Conservation (phyloP, 30 jellyfish, hydroid and myxozoan genomes). For the Rhopilema esculentum region DNA sequence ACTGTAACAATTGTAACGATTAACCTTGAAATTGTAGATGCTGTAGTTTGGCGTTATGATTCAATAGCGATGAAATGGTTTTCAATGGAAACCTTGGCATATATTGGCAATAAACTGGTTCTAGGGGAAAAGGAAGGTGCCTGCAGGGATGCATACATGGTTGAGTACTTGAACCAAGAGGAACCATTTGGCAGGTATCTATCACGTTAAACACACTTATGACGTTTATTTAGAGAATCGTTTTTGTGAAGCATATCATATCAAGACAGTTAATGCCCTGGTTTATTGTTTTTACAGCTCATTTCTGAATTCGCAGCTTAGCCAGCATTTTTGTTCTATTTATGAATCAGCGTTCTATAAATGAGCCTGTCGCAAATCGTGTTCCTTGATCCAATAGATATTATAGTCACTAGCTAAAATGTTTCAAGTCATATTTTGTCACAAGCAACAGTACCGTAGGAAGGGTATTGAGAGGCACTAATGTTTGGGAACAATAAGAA, state of each 20-base stretch:
- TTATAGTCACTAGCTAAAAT: too few relatives aligned
- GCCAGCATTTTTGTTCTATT: too few relatives aligned
- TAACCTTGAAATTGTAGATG: slow-evolving; percentile 17
- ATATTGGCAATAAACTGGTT: slow-evolving; percentile 47
- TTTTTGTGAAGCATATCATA: too few relatives aligned
- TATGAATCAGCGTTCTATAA: too few relatives aligned
- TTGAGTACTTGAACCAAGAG: slow-evolving; percentile 69
- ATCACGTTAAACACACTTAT: neutral
- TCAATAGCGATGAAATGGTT: slow-evolving; percentile 50
- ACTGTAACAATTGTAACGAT: too few relatives aligned
- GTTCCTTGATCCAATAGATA: too few relatives aligned
- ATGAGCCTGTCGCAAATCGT: too few relatives aligned
- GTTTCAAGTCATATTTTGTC: too few relatives aligned
- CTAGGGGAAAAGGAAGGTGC: slow-evolving; percentile 59
- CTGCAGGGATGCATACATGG: slow-evolving; percentile 71
- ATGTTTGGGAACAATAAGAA: too few relatives aligned
- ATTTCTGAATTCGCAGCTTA: too few relatives aligned
- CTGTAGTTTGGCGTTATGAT: slow-evolving; percentile 69
- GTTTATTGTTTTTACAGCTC: neutral
- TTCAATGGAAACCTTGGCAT: slow-evolving; percentile 57
- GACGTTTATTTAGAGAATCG: neutral
- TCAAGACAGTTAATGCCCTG: neutral
- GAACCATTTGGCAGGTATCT: slow-evolving; percentile 71
- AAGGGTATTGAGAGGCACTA: too few relatives aligned
- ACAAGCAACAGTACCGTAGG: too few relatives aligned